A percentile compares a stretch with the other conserved stretches of the same genome.
phyloP scores from a whole-genome alignment of 2,113 vertebrate species.

The Chloebia gouldiae region DNA sequence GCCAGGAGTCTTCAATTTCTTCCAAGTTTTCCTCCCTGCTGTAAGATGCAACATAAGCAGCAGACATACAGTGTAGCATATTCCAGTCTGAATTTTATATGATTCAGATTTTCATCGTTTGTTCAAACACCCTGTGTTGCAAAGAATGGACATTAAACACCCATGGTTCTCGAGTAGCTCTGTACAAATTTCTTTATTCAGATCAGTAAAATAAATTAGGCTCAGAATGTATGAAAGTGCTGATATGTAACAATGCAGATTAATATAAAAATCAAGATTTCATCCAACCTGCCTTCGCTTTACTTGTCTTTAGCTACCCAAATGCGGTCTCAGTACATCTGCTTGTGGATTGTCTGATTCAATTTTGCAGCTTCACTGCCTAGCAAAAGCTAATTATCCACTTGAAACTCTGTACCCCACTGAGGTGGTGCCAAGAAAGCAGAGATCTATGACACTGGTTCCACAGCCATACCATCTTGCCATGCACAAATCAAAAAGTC shows the following conservation, averaged over 20 bases:
- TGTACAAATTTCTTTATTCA: not conserved
- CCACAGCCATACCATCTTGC: not conserved
- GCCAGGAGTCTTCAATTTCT: not conserved
- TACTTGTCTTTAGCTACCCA: not conserved
- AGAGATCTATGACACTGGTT: not conserved
- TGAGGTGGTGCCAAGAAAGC: not conserved
- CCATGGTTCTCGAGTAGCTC: not conserved
- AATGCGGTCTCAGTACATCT: not conserved
- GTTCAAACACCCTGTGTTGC: not conserved
- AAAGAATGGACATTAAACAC: not conserved
- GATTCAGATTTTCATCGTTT: not conserved
- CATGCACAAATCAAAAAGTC: not conserved
- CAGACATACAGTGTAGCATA: not conserved
- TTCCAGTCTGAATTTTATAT: not conserved
- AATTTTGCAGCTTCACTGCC: not conserved
- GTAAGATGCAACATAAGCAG: not conserved
- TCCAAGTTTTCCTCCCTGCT: not conserved
- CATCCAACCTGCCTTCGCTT: not conserved
- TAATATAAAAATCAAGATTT: not conserved
- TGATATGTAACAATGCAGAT: not conserved
- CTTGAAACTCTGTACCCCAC: not conserved
- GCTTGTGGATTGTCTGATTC: not conserved
- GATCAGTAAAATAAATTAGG: not conserved
- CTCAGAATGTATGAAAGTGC: not conserved
- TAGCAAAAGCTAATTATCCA: not conserved